phyloP scores from a whole-genome alignment of 2,113 vertebrate species.

The Furnarius figulus region DNA sequence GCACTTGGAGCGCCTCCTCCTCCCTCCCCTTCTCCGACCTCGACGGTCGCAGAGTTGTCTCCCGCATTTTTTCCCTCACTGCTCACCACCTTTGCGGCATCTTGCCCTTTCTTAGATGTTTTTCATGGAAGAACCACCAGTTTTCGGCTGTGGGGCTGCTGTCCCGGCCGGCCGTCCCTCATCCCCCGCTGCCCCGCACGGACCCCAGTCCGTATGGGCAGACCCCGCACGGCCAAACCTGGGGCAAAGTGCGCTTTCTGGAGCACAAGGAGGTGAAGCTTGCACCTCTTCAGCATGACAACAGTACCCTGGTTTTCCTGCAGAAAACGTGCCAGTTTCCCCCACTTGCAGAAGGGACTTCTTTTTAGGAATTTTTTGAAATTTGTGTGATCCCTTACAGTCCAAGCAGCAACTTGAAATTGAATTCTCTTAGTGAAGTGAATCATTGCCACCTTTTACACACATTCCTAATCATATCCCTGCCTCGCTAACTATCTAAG shows the following conservation, averaged over 20 bases:
- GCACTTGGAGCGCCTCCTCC: neutral
- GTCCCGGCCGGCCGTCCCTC: neutral
- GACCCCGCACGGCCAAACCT: accelerated
- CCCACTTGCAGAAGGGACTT: neutral
- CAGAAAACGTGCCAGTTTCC: accelerated
- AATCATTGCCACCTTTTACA: neutral
- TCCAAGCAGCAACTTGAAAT: neutral
- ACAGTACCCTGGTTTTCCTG: neutral
- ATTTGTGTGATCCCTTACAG: neutral
- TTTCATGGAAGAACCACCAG: accelerated
- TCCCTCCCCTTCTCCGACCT: neutral
- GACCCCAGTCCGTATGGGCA: too few relatives aligned
- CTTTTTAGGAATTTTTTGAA: neutral
- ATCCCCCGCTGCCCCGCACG: neutral
- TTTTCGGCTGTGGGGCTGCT: accelerated
- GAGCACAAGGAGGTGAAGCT: accelerated
- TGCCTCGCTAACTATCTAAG: neutral
- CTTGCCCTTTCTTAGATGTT: neutral
- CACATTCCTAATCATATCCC: neutral
- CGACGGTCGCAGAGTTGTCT: neutral
- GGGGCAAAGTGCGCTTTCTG: too few relatives aligned
- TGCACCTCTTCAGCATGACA: accelerated
- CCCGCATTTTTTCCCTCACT: neutral
- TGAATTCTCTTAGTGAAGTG: neutral
- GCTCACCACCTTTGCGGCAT: neutral